Conservation (phyloP, 2,113 vertebrate genomes). For the Gnathonemus echidnorhynchus region DNA sequence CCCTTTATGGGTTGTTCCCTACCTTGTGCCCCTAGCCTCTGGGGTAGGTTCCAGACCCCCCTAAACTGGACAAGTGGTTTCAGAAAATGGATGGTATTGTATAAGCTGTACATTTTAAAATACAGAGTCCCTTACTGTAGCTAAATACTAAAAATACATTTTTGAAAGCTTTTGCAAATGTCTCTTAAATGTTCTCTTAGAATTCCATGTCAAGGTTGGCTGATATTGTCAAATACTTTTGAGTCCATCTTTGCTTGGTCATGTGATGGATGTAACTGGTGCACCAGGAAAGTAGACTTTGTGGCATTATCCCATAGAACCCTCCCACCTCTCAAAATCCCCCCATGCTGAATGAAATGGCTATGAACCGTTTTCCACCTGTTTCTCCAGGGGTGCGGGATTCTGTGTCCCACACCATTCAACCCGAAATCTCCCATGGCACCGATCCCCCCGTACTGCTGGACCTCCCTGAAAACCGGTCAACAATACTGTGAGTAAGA, state of each 20-base stretch:
- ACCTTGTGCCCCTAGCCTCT: too few species aligned
- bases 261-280: not conserved
- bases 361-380: not conserved
- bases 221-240: not conserved
- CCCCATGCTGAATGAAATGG: not conserved
- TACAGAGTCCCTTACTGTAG: not conserved
- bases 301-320: not conserved
- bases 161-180: not conserved
- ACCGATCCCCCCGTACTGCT: constrained; percentile 58
- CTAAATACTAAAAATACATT: not conserved
- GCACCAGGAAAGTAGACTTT: not conserved
- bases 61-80: too few species aligned
- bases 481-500: constrained; percentile 58
- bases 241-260: not conserved
- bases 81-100: not conserved
- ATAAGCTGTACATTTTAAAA: not conserved
- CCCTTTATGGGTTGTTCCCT: too few species aligned
- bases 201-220: not conserved
- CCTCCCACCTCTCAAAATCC: not conserved
- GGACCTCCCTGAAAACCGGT: constrained; percentile 57
- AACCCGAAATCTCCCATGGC: constrained; percentile 40
- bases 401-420: constrained; percentile 64
- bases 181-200: not conserved
- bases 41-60: too few species aligned
- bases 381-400: constrained; percentile 60